Conservation (phyloP, 35 echinoderm and acorn worm genomes). For the Hemicentrotus pulcherrimus region DNA sequence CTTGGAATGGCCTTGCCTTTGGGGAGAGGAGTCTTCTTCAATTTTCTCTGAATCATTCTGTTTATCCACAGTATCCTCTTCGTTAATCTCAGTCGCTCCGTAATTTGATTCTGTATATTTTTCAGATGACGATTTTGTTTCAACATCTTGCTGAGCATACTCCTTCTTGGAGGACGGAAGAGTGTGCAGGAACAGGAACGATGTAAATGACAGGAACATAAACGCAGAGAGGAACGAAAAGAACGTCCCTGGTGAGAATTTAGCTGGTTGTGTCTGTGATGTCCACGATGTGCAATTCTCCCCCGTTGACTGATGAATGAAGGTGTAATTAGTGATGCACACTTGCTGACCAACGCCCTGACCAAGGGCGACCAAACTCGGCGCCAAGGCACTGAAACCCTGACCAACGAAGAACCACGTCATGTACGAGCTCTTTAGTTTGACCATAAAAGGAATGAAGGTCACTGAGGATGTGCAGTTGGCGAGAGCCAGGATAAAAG, state of each 20-base stretch:
- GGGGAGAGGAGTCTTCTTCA: neutral
- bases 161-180: conserved; percentile 54
- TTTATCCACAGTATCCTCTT: conserved; percentile 48
- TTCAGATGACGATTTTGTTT: neutral
- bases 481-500: conserved; percentile 60
- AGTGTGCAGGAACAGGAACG: conserved; percentile 50
- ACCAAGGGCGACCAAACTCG: conserved; percentile 63
- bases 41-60: neutral
- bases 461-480: conserved; percentile 78
- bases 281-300: conserved; percentile 38
- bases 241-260: conserved; percentile 56
- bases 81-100: neutral
- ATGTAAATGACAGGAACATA: conserved; percentile 55
- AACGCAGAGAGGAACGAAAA: conserved; percentile 57
- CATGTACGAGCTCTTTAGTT: conserved; percentile 63
- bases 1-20: neutral
- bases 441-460: conserved; percentile 70
- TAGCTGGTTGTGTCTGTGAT: conserved; percentile 45
- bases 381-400: conserved; percentile 65
- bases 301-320: conserved; percentile 37
- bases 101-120: neutral
- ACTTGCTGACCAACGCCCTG: conserved; percentile 61
- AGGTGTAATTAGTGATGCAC: conserved; percentile 62
- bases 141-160: conserved; percentile 34
- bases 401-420: conserved; percentile 69